phyloP scores from a whole-genome alignment of 2,113 vertebrate genomes.

The Eidolon helvum region DNA sequence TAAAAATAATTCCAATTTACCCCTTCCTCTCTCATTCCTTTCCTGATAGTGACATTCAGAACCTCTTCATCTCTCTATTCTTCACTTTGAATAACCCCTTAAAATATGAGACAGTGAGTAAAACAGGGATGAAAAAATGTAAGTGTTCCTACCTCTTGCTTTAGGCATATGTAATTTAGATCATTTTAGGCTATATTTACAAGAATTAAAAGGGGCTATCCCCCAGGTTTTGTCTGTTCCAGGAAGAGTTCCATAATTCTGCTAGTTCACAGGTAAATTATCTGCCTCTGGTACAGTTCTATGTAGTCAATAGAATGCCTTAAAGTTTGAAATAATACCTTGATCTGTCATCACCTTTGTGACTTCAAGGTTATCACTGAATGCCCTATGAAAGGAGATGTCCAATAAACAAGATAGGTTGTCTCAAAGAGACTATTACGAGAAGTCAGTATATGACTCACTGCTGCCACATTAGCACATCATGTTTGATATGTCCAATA shows the following conservation, averaged over 20 bases:
- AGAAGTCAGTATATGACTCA: neutral
- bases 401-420: neutral
- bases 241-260: neutral
- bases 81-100: neutral
- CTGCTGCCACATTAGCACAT: neutral
- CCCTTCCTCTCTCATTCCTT: neutral
- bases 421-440: neutral
- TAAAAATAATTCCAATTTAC: neutral
- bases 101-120: neutral
- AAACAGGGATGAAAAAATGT: neutral
- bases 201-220: neutral
- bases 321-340: neutral
- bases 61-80: neutral
- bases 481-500: neutral
- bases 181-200: neutral
- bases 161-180: neutral
- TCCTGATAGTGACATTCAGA: neutral
- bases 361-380: neutral
- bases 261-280: neutral
- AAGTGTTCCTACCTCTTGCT: neutral
- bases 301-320: neutral
- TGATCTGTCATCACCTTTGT: neutral
- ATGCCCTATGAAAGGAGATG: neutral
- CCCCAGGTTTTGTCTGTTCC: neutral
- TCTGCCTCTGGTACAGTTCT: neutral